These are phyloP conservation scores for Mormyrus lacerda DNA, from an alignment of 2,113 vertebrate genomes.

Conservation along the genomic window DNA sequence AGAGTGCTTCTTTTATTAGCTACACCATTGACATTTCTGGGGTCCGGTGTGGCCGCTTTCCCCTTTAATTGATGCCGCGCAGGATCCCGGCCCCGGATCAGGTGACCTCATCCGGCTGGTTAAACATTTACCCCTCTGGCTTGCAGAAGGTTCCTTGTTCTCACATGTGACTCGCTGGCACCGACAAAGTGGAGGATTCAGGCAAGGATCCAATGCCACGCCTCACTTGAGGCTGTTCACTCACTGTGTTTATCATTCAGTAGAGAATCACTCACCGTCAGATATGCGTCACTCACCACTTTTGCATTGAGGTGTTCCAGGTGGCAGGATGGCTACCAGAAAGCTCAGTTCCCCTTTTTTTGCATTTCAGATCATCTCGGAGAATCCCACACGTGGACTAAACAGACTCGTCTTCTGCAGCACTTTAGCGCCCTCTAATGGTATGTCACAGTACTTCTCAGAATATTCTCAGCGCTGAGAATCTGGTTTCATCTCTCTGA, in stretches of 20 bases:
- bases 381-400: background rate
- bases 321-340: background rate
- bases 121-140: background rate
- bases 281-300: background rate
- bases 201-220: background rate
- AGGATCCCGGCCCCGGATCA: background rate
- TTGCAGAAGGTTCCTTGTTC: background rate
- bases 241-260: background rate
- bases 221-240: background rate
- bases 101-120: background rate
- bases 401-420: constrained; percentile 43
- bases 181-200: background rate
- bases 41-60: background rate
- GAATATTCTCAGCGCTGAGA: background rate
- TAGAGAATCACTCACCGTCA: background rate
- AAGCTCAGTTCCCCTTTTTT: background rate
- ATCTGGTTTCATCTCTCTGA: background rate
- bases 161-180: background rate
- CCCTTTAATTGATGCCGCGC: background rate
- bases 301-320: background rate
- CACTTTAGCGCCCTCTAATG: constrained; percentile 46
- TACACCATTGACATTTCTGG: background rate
- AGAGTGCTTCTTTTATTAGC: background rate
- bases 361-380: constrained; percentile 11
- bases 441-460: constrained; percentile 29